Conservation (phyloP, 2,888 invertebrate species). For the Amitus sp. region DNA sequence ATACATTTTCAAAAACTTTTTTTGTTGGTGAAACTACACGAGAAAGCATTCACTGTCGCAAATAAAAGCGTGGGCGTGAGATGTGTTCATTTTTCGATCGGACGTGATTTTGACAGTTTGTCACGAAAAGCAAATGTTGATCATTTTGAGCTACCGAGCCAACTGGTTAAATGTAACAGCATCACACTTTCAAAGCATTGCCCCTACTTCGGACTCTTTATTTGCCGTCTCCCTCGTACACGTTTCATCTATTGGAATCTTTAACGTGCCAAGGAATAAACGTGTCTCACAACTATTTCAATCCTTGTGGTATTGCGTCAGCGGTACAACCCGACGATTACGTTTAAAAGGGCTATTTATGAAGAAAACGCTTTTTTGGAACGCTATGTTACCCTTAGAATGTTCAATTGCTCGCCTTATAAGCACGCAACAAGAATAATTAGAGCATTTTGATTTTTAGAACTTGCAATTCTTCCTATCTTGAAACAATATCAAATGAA, state of each 20-base stretch:
- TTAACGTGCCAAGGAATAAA: slow-evolving; percentile 38
- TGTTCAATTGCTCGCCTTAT: slow-evolving; percentile 17
- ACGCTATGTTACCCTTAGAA: slow-evolving; percentile 13
- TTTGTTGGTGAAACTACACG: neutral
- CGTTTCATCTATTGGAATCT: slow-evolving; percentile 11
- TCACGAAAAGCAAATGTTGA: slow-evolving; percentile 40
- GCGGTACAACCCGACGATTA: slow-evolving; percentile 11
- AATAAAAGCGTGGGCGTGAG: neutral
- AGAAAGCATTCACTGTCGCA: neutral
- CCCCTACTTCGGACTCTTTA: slow-evolving; percentile 27
- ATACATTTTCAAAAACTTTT: neutral
- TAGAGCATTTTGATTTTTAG: slow-evolving; percentile 9
- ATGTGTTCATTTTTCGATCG: slow-evolving; percentile 1
- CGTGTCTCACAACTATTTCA: slow-evolving; percentile 51
- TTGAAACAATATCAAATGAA: too few species aligned
- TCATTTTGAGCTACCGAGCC: slow-evolving; percentile 51
- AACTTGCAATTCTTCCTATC: too few species aligned
- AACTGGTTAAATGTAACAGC: slow-evolving; percentile 45
- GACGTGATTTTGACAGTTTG: slow-evolving; percentile 18
- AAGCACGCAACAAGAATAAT: slow-evolving; percentile 24
- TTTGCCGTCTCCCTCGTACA: slow-evolving; percentile 11
- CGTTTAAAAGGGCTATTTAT: slow-evolving; percentile 13
- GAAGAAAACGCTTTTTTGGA: slow-evolving; percentile 39
- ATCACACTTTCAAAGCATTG: slow-evolving; percentile 47
- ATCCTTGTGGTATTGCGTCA: slow-evolving; percentile 45